Conservation (phyloP, 2,797 vertebrate species). For the Sebastes hubbsi region DNA sequence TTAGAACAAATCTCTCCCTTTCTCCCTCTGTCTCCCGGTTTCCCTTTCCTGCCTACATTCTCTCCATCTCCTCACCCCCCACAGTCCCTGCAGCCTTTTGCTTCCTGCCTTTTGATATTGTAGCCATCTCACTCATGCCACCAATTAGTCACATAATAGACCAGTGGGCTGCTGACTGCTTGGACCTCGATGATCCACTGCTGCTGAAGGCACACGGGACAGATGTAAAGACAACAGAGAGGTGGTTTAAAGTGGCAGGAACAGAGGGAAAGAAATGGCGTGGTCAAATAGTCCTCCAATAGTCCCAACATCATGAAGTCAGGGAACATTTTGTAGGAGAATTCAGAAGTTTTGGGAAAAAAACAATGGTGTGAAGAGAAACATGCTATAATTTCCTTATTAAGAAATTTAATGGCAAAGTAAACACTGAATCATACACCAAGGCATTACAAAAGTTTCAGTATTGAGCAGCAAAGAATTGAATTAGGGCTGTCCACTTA, state of each 20-base stretch:
- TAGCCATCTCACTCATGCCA: constrained; percentile 74
- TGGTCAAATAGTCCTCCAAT: background rate
- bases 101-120: constrained; percentile 79
- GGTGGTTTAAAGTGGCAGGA: constrained; percentile 4
- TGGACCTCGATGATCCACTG: constrained; percentile 58
- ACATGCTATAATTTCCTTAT: background rate
- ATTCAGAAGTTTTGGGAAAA: background rate
- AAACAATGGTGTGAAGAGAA: background rate
- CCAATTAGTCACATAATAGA: constrained; percentile 81
- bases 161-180: constrained; percentile 63
- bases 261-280: background rate
- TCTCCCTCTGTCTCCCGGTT: constrained; percentile 36
- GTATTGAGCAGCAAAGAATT: too few species aligned
- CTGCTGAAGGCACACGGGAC: constrained; percentile 39
- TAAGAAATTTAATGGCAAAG: fast-evolving
- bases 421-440: too few species aligned
- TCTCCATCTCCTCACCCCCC: constrained; percentile 43
- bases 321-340: background rate
- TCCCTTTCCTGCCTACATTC: constrained; percentile 47
- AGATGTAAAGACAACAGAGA: constrained; percentile 35
- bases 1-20: constrained; percentile 65
- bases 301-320: background rate
- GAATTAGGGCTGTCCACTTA: background rate
- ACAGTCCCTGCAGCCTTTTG: constrained; percentile 48
- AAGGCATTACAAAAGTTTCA: too few species aligned